Conservation (phyloP, 2,888 invertebrate species). For the Psococerastis gibbosa region DNA sequence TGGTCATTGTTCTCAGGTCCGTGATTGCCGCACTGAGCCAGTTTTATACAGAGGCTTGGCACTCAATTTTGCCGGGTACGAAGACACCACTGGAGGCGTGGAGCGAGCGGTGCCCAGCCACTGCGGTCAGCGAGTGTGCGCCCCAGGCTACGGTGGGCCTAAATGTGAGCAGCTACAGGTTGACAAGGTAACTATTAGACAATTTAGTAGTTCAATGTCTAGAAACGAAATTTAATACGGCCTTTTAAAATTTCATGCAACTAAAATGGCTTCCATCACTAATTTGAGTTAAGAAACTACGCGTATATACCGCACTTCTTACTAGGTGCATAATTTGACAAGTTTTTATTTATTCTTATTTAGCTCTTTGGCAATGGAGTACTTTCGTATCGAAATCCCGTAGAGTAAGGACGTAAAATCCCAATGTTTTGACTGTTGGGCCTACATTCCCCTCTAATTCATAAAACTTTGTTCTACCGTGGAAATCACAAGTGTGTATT, state of each 20-base stretch:
- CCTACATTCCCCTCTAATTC: neutral
- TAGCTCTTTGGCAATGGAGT: no score
- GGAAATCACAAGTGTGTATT: neutral
- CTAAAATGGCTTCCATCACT: no score
- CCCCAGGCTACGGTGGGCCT: conserved; percentile 66
- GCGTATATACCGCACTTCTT: no score
- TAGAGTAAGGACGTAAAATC: no score
- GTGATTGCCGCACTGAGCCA: conserved; percentile 81
- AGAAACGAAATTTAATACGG: no score
- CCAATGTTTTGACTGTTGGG: no score
- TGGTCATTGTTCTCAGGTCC: conserved; percentile 27
- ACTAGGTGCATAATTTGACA: no score
- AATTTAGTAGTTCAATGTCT: no score
- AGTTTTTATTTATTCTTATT: no score
- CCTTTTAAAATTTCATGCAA: no score
- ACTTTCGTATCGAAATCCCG: no score
- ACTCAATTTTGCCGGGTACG: conserved; percentile 87
- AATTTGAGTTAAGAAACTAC: no score
- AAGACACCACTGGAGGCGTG: conserved; percentile 71
- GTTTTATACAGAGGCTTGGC: conserved; percentile 71
- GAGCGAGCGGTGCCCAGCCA: conserved; percentile 80
- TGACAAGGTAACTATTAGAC: conserved; percentile 65
- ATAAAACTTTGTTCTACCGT: neutral
- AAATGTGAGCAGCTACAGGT: conserved; percentile 70
- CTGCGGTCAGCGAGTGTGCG: conserved; percentile 77